Evolutionary conservation across 2,797 vertebrate species (phyloP).

Genomic region (Halcyon leucocephala): DNA sequence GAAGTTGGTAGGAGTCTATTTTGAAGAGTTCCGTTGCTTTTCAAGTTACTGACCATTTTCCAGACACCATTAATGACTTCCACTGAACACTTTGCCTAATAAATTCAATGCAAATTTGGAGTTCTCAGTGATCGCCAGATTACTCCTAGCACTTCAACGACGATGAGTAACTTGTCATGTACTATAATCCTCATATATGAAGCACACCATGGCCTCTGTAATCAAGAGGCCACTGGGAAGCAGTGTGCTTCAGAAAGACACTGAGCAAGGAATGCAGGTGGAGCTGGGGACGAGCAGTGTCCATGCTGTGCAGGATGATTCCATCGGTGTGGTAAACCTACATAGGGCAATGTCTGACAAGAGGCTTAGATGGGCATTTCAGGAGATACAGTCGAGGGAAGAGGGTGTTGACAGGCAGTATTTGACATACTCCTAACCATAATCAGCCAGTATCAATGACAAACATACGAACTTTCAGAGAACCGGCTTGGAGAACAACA

Average conservation of each 20-base stretch:
- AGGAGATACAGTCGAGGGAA: background rate
- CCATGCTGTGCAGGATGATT: fast-evolving
- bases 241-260: background rate
- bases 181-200: background rate
- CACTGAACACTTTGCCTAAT: background rate
- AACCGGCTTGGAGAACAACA: background rate
- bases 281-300: background rate
- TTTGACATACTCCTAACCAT: background rate
- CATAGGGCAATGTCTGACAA: slow-evolving; percentile 30
- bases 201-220: background rate
- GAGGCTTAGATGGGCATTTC: background rate
- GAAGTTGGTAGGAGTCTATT: background rate
- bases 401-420: background rate
- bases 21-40: background rate
- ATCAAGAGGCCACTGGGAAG: background rate
- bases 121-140: background rate
- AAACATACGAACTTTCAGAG: background rate
- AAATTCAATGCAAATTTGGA: background rate
- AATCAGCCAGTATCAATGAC: background rate
- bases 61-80: background rate
- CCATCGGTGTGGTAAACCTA: background rate
- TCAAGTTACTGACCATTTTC: background rate
- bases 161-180: background rate
- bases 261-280: background rate
- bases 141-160: background rate